Conservation (phyloP, 2,888 invertebrate species). For the Tribolium freemani region DNA sequence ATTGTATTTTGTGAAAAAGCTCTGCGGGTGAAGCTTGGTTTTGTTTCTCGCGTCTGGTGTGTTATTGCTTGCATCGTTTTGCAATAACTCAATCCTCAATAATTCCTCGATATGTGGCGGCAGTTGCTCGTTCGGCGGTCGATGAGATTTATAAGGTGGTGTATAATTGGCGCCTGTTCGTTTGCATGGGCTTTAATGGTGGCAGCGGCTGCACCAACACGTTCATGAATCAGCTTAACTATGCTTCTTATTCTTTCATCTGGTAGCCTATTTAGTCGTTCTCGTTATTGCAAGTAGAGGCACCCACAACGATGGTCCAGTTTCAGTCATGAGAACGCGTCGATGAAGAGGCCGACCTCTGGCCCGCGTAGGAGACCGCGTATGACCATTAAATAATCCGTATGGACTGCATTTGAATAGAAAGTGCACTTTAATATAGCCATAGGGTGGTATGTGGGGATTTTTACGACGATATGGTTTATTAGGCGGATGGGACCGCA, state of each 20-base stretch:
- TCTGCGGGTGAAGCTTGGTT: background rate
- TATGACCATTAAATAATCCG: conserved; percentile 45
- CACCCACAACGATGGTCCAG: conserved; percentile 7
- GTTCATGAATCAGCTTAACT: conserved; percentile 63
- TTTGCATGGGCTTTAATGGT: conserved; percentile 64
- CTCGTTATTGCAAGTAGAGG: conserved; percentile 59
- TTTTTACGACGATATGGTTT: conserved; percentile 35
- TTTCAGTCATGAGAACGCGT: conserved; percentile 34
- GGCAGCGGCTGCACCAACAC: conserved; percentile 58
- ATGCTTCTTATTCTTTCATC: conserved; percentile 62
- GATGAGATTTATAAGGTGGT: conserved; percentile 62
- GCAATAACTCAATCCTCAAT: conserved; percentile 52
- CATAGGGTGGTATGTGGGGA: conserved; percentile 27
- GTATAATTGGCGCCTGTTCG: conserved; percentile 64
- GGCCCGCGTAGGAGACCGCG: conserved; percentile 53
- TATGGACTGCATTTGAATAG: conserved; percentile 43
- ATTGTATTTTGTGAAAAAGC: background rate
- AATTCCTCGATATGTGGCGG: conserved; percentile 48
- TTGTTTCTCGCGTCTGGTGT: conserved; percentile 37
- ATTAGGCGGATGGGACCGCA: conserved; percentile 27
- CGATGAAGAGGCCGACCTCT: conserved; percentile 47
- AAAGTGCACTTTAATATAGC: conserved; percentile 40
- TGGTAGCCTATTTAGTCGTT: conserved; percentile 62
- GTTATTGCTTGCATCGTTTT: conserved; percentile 38
- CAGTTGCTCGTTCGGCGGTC: conserved; percentile 33